Evolutionary conservation across 2,888 invertebrate species (phyloP), one percentile per base, ranked within the genome.

Genomic region (Phragmatobia fuliginosa): DNA sequence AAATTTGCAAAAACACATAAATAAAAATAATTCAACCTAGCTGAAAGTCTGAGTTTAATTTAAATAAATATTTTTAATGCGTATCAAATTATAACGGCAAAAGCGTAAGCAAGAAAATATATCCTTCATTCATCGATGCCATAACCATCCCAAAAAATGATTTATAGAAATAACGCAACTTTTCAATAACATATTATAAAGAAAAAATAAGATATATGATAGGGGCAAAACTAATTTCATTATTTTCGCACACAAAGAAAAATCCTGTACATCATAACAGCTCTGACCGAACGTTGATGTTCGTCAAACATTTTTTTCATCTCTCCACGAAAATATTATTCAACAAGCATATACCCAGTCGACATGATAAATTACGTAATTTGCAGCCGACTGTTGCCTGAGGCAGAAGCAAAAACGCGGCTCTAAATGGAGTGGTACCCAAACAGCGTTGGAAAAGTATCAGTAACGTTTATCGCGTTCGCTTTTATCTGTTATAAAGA

Each of bases 361-460:
- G 84, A 85, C 85, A 86, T 90, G 91, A 91, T 90, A 91, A 91
- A 91, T 91, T 88, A 89, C 85, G 87, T 89, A 89, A 91, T 91
- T 91, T 90, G 87, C 87, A 87, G 87, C 83, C 83, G 81, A 84
- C 84, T 85, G 78, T 77, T 82, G 80, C 63, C 68, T 67, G 68
- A 58, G 71, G 78, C 71, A 67, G 59, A 73, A 74, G 69, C 81
- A 80, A 76, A 82, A 80, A 81, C 73, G 71, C 61, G 78, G 45
- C 62, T 64, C 65, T 72, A 78, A 82, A 81, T 80, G 71, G 71
- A 81, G 76, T 80, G 72, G 71, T 73, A 69, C 36, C 66, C 62
- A 59, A 68, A 75, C 62, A 67, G 52, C 62, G 61, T 21, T 33
- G 59, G 56, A 62, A 69, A 73, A 80, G 73, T 82, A 82, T 78